Evolutionary conservation across 2,113 vertebrate species (phyloP).

Genomic region (Mellivora capensis): DNA sequence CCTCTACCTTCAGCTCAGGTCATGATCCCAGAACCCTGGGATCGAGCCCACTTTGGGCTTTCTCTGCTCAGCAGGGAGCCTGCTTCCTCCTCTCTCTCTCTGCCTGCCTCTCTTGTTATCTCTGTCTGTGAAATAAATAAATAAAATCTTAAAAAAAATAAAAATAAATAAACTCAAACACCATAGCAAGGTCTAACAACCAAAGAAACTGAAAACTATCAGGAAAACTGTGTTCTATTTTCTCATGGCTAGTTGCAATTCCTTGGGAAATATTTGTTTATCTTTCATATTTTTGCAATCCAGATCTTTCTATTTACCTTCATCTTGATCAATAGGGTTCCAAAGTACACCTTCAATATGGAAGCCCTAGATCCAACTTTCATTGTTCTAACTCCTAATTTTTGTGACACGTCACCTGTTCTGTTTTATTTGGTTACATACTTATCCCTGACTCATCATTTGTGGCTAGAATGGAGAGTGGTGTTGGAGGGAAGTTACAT

Average conservation of each 20-base stretch:
- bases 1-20: too few relatives aligned
- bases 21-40: too few relatives aligned
- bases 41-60: too few relatives aligned
- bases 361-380: not conserved
- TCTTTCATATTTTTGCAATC: not conserved
- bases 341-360: not conserved
- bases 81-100: too few relatives aligned
- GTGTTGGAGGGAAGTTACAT: not conserved
- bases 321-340: not conserved
- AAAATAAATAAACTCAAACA: not conserved
- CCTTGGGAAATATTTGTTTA: not conserved
- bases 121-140: too few relatives aligned
- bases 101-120: too few relatives aligned
- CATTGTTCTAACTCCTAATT: not conserved
- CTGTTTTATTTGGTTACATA: not conserved
- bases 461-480: fast-evolving
- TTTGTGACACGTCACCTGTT: not conserved
- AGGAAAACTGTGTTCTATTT: not conserved
- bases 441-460: not conserved
- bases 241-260: not conserved
- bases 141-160: too few relatives aligned
- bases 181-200: not conserved
- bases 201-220: not conserved
- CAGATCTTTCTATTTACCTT: not conserved
- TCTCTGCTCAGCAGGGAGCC: too few relatives aligned